A percentile compares a stretch with the other conserved stretches of the same genome.
These are phyloP conservation scores for Illadopsis cleaveri DNA, from an alignment of 2,113 vertebrate species.

Conservation along the genomic window DNA sequence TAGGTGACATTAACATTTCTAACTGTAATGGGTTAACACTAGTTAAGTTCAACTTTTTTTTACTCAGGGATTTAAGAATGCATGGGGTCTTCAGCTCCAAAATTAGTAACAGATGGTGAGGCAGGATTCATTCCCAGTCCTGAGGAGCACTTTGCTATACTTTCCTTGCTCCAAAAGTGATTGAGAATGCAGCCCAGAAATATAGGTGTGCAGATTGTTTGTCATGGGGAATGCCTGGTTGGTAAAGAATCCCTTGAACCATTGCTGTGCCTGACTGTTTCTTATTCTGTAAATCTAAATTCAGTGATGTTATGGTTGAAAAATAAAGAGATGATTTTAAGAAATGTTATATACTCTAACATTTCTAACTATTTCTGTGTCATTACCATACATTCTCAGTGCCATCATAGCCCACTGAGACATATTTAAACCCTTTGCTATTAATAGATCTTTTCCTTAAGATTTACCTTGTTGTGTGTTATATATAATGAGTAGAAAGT, in stretches of 20 bases:
- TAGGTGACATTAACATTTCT: constrained; percentile 26
- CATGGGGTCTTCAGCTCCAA: constrained; percentile 59
- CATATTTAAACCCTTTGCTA: neutral
- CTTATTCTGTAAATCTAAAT: neutral
- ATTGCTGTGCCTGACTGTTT: neutral
- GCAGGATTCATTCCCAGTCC: constrained; percentile 60
- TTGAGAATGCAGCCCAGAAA: constrained; percentile 59
- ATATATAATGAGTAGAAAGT: neutral
- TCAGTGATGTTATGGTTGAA: neutral
- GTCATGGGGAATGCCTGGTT: constrained; percentile 29
- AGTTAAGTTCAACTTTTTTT: constrained; percentile 48
- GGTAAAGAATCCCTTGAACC: constrained; percentile 3
- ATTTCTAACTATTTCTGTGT: neutral
- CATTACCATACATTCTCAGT: neutral
- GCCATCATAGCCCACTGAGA: neutral
- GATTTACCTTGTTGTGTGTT: neutral
- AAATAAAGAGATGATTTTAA: neutral
- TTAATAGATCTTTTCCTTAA: neutral
- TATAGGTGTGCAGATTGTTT: constrained; percentile 45
- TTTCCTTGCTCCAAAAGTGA: constrained; percentile 47
- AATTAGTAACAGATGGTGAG: constrained; percentile 74
- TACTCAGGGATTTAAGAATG: constrained; percentile 65
- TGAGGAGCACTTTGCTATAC: constrained; percentile 57
- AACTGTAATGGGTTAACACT: constrained; percentile 20
- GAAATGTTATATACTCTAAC: neutral